Conservation (phyloP, 2,113 vertebrate species). For the Hyla sarda region DNA sequence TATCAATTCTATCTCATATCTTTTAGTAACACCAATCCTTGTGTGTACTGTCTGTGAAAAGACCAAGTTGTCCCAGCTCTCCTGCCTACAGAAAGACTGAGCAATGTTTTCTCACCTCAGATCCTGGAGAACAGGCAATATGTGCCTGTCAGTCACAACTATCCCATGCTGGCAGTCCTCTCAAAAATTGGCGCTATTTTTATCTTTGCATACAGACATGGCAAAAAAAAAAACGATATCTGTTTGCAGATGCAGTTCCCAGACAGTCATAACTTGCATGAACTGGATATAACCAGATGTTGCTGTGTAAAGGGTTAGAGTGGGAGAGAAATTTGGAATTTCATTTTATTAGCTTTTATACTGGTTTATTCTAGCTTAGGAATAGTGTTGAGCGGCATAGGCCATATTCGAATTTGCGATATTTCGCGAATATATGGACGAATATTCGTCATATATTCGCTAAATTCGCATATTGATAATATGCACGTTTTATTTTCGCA, state of each 20-base stretch:
- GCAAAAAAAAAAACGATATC: conserved; percentile 23
- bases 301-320: not conserved
- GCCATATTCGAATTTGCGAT: no score
- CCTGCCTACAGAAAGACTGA: not conserved
- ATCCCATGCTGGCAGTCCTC: conserved; percentile 51
- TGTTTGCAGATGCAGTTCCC: not conserved
- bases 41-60: not conserved
- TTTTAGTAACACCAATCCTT: conserved; percentile 14
- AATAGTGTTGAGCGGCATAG: no score
- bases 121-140: conserved; percentile 57
- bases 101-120: conserved; percentile 49
- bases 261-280: not conserved
- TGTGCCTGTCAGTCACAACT: conserved; percentile 70
- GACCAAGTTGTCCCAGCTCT: conserved; percentile 12
- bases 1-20: conserved; percentile 22
- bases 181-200: conserved; percentile 66
- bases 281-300: not conserved
- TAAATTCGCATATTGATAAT: no score
- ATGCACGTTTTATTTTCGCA: no score
- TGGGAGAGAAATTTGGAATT: not conserved
- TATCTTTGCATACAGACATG: conserved; percentile 47
- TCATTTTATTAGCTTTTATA: not conserved
- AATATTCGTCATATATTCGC: no score
- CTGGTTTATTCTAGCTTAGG: not conserved
- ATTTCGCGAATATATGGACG: no score